Evolutionary conservation across 2,888 invertebrate species (phyloP).

Genomic region (Cheiracanthium punctorium): DNA sequence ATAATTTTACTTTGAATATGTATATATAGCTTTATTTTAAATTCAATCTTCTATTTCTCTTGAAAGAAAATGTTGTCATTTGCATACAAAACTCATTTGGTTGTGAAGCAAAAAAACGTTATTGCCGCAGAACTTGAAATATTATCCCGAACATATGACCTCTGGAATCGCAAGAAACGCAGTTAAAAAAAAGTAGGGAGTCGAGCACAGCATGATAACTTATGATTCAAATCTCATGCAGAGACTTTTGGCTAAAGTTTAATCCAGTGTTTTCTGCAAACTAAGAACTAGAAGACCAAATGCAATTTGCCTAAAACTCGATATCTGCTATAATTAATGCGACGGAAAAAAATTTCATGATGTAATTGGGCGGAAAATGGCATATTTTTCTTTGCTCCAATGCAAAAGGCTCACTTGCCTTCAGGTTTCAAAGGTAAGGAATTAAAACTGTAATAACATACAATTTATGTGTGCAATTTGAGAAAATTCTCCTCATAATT

Average conservation of each 20-base stretch:
- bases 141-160: neutral
- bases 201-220: neutral
- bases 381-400: conserved; percentile 21
- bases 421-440: conserved; percentile 11
- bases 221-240: neutral
- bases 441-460: conserved; percentile 57
- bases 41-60: too few relatives aligned
- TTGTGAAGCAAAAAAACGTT: neutral
- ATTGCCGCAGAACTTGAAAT: neutral
- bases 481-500: conserved; percentile 53
- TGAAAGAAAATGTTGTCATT: too few relatives aligned
- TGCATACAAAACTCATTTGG: too few relatives aligned
- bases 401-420: conserved; percentile 13
- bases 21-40: too few relatives aligned
- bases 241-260: neutral
- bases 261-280: neutral
- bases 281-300: neutral
- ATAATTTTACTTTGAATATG: too few relatives aligned
- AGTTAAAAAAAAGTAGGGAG: neutral
- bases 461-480: conserved; percentile 60
- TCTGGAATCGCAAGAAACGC: neutral
- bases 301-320: neutral
- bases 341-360: neutral
- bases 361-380: conserved; percentile 12
- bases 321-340: conserved; percentile 18